Base-by-base conservation (phyloP, 2,113 vertebrate genomes). In the Dicaeum eximium region DNA sequence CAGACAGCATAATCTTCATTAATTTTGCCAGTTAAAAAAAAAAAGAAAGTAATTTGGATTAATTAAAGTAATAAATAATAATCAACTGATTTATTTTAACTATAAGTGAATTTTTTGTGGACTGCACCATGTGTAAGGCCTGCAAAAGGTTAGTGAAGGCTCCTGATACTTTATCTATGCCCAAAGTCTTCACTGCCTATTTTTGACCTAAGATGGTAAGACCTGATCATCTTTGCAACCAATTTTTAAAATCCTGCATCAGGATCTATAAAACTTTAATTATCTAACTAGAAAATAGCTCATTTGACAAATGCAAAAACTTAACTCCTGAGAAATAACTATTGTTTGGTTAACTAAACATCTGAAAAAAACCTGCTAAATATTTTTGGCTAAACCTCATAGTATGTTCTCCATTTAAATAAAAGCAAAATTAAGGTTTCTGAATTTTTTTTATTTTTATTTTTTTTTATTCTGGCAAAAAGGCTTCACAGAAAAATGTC, bases 1-100 rank as follows among this genome's bases (percentile, higher is more conserved):
- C 2, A 77, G 10, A 53, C 10, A 48, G 8, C 9, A 80, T 19
- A 15, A 74, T 47, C 24, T 51, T 64, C 44, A 37, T 27, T 14
- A 15, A 2, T 58, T 83, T 75, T 3, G 0, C 11, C 17, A 79
- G 47, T 3, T 3, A 9, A 47, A 75, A 20, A 28, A 23, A 30
- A 71, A 9, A 13, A 38, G 2, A 22, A 33, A 30, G 1, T 17
- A 0, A 27, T 14, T 23, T 23, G 0, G 9, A 54, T 30, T 42
- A 42, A 51, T 53, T 40, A 16, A 78, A 42, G 42, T 10, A n/a
- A 22, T 40, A n/a, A 33, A 51, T 22, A n/a, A 31, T 40, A 31
- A 31, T 1, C 4, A n/a, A n/a, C n/a, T n/a, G n/a, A n/a, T 9
- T 58, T 53, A 48, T 57, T 28, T 30, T 13, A 38, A 37, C 3